Evolutionary conservation across 2,113 vertebrate species (phyloP).

Genomic region (Strigops habroptila): DNA sequence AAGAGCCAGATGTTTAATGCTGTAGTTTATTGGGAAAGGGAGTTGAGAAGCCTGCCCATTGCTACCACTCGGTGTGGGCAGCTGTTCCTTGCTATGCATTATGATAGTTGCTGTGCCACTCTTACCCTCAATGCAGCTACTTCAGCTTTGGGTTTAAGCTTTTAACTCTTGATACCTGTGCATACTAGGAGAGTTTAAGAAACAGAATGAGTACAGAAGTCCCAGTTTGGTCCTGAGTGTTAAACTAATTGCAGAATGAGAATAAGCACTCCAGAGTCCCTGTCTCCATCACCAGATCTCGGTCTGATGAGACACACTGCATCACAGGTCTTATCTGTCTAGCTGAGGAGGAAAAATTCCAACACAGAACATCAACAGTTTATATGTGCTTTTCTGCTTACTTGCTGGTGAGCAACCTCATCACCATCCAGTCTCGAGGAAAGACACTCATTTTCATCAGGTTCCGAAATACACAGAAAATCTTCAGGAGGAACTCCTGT

Average conservation of each 20-base stretch:
- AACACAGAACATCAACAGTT: not conserved
- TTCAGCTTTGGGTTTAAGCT: not conserved
- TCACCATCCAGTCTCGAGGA: constrained; percentile 96
- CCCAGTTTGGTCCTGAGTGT: not conserved
- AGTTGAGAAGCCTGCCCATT: not conserved
- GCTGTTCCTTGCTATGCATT: not conserved
- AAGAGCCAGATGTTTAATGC: not conserved
- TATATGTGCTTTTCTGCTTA: constrained; percentile 64
- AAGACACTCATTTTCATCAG: constrained; percentile 98
- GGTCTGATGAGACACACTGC: not conserved
- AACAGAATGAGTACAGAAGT: not conserved
- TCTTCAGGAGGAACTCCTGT: constrained; percentile 95
- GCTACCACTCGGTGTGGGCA: not conserved
- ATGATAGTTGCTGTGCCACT: not conserved
- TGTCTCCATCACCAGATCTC: not conserved
- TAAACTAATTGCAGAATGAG: not conserved
- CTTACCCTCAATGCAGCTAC: not conserved
- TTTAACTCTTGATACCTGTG: not conserved
- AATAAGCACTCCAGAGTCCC: not conserved
- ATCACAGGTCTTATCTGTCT: not conserved
- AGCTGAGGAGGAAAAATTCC: not conserved
- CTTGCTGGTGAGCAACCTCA: constrained; percentile 98
- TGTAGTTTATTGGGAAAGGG: not conserved
- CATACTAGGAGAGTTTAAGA: not conserved
- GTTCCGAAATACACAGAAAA: constrained; percentile 95